These are phyloP conservation scores for Loris lydekkerianus DNA, from an alignment of 2,797 vertebrate genomes.

Conservation along the genomic window DNA sequence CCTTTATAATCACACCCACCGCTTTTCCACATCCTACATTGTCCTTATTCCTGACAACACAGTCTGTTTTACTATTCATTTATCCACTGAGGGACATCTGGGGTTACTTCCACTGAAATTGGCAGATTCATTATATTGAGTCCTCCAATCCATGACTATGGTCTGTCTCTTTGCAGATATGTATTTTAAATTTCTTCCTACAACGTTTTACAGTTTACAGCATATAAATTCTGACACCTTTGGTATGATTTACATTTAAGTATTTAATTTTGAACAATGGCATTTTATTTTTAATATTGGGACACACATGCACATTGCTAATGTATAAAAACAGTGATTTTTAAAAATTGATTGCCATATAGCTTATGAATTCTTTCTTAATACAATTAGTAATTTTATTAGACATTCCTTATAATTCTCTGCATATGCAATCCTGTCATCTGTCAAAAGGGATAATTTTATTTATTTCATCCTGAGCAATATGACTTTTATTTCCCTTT, in stretches of 20 bases:
- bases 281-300: background rate
- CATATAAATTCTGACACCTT: background rate
- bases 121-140: background rate
- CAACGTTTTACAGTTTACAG: background rate
- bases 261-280: conserved; percentile 13
- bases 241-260: background rate
- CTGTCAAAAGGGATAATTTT: background rate
- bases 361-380: background rate
- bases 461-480: background rate
- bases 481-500: background rate
- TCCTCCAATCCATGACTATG: background rate
- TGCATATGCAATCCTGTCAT: background rate
- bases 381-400: background rate
- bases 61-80: background rate
- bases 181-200: background rate
- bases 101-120: background rate
- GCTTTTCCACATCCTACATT: background rate
- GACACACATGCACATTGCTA: background rate
- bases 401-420: background rate
- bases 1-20: background rate
- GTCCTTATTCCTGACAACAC: background rate
- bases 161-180: background rate
- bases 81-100: background rate
- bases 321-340: background rate
- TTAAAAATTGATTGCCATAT: background rate